Percentiles rank a stretch among this genome's conserved stretches.
Evolutionary conservation across 53 echinoderm and acorn worm genomes (phyloP).

Genomic region (Echinometra lucunter): DNA sequence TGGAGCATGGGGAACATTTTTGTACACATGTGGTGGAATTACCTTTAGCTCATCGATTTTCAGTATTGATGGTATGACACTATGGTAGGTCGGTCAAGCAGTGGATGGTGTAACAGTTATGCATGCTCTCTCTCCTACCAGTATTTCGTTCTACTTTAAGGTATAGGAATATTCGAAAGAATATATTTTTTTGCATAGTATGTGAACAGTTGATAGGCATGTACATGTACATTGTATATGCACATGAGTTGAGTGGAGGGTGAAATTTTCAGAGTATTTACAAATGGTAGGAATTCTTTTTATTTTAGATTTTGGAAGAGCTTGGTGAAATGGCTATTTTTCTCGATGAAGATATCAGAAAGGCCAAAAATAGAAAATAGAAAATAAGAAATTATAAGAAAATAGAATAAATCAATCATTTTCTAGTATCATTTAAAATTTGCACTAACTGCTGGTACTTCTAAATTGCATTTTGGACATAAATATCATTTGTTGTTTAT

Average conservation of each 20-base stretch:
- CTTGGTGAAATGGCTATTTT: not conserved
- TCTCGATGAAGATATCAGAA: too few relatives aligned
- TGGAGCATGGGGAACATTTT: not conserved
- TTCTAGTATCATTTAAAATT: too few relatives aligned
- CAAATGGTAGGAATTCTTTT: not conserved
- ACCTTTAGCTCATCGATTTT: not conserved
- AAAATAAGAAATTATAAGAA: too few relatives aligned
- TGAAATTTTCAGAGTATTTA: not conserved
- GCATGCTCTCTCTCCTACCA: not conserved
- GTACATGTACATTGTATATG: not conserved
- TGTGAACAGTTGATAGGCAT: not conserved
- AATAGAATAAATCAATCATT: too few relatives aligned
- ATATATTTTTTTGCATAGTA: not conserved
- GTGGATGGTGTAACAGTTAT: not conserved
- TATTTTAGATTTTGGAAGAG: not conserved
- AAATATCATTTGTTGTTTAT: too few relatives aligned
- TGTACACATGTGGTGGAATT: not conserved
- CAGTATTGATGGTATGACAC: not conserved
- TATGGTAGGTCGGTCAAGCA: too few relatives aligned
- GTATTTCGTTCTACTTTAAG: not conserved
- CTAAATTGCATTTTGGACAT: too few relatives aligned
- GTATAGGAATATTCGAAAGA: not conserved
- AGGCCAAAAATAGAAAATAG: too few relatives aligned
- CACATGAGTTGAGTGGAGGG: not conserved
- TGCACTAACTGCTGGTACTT: too few relatives aligned